These are phyloP conservation scores for Orussus abietinus DNA, from an alignment of 1,140 invertebrate species.

Conservation along the genomic window DNA sequence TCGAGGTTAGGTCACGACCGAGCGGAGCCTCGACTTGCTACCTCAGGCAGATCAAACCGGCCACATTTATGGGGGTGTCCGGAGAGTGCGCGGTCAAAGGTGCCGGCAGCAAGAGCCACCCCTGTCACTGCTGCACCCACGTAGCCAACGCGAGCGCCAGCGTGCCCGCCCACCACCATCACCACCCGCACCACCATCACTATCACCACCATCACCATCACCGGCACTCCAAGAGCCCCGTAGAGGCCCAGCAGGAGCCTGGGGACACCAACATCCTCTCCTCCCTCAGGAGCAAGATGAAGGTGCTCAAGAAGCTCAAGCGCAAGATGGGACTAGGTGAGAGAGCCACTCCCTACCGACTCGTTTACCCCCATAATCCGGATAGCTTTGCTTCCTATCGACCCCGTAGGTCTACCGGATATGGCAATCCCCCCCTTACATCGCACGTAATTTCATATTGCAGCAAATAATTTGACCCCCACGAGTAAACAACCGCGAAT, in stretches of 20 bases:
- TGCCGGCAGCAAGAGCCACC: constrained; percentile 43
- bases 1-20: too few relatives aligned
- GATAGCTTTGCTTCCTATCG: too few relatives aligned
- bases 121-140: constrained; percentile 45
- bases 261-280: constrained; percentile 48
- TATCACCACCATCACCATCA: constrained; percentile 31
- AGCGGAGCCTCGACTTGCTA: too few relatives aligned
- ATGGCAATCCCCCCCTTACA: too few relatives aligned
- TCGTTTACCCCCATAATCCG: too few relatives aligned
- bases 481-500: too few relatives aligned
- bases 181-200: constrained; percentile 27
- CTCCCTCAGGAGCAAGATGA: constrained; percentile 55
- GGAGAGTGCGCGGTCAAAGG: constrained; percentile 47
- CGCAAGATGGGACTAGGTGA: constrained; percentile 57
- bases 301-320: constrained; percentile 59
- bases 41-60: too few relatives aligned
- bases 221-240: constrained; percentile 21
- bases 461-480: too few relatives aligned
- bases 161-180: constrained; percentile 24
- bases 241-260: constrained; percentile 21
- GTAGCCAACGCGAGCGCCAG: constrained; percentile 32
- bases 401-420: too few relatives aligned
- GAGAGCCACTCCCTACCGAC: constrained; percentile 17
- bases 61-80: constrained; percentile 49
- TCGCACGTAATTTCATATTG: too few relatives aligned